phyloP scores from a whole-genome alignment of 2,797 vertebrate genomes.

The Sebastes minor region DNA sequence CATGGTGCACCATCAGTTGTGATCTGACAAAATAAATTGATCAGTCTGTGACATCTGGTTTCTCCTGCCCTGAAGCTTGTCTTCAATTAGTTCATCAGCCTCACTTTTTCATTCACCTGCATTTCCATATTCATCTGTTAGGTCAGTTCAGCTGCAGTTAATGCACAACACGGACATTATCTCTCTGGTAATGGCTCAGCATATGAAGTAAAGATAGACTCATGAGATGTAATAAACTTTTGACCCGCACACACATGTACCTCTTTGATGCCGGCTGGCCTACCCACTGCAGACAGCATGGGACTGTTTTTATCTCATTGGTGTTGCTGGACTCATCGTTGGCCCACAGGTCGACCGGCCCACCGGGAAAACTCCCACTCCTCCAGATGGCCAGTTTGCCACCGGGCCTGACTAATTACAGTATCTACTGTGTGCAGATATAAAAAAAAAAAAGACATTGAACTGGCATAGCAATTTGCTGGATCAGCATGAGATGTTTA shows the following conservation, averaged over 20 bases:
- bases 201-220: conserved; percentile 25
- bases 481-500: conserved; percentile 25
- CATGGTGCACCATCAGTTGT: not conserved
- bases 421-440: conserved; percentile 28
- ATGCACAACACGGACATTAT: conserved; percentile 9
- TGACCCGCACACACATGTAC: conserved; percentile 12
- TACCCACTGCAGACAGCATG: conserved; percentile 24
- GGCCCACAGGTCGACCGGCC: conserved; percentile 35
- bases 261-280: conserved; percentile 13
- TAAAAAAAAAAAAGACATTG: conserved; percentile 37
- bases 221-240: conserved; percentile 23
- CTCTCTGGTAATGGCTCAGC: conserved; percentile 9
- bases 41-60: not conserved
- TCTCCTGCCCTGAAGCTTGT: not conserved
- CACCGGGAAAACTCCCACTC: conserved; percentile 53
- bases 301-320: conserved; percentile 35
- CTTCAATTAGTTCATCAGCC: not conserved
- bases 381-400: conserved; percentile 67
- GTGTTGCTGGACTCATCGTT: conserved; percentile 30
- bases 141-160: not conserved
- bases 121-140: not conserved
- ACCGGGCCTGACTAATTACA: conserved; percentile 66
- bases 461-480: conserved; percentile 49
- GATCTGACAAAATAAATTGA: conserved; percentile 2
- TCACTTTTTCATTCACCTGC: not conserved